phyloP scores from a whole-genome alignment of 2,113 vertebrate species.

The Myrmecobius fasciatus region DNA sequence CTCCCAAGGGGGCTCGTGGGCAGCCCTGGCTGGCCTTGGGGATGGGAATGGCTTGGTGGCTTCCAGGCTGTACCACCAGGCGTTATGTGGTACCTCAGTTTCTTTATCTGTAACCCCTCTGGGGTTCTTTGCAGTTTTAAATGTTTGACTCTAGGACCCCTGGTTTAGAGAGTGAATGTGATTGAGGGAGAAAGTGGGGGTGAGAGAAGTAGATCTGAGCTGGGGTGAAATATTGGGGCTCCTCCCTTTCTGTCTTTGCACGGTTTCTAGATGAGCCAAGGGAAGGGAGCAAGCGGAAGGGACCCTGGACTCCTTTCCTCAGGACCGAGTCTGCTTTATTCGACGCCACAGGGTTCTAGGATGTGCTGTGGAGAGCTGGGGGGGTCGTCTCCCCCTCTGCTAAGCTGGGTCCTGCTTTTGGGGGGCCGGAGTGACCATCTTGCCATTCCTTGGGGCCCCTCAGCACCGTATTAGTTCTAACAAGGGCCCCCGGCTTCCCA shows the following conservation, averaged over 20 bases:
- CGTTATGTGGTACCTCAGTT: background rate
- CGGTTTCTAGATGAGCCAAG: background rate
- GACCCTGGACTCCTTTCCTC: background rate
- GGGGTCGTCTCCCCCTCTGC: no score
- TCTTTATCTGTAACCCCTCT: background rate
- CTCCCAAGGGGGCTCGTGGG: background rate
- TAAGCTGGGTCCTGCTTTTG: background rate
- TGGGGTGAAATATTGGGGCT: background rate
- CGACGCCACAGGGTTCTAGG: background rate
- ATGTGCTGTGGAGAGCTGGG: background rate
- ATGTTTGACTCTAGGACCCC: background rate
- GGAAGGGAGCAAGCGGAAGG: background rate
- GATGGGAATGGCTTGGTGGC: background rate
- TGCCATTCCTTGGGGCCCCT: background rate
- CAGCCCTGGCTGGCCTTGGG: background rate
- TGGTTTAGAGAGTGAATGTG: background rate
- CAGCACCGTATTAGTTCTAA: background rate
- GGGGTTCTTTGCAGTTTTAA: background rate
- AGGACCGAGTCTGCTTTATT: background rate
- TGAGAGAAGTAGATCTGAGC: background rate
- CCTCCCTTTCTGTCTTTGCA: background rate
- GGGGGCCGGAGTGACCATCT: no score
- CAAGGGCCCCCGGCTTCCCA: background rate
- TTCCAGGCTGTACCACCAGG: background rate
- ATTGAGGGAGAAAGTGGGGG: background rate